A percentile compares a stretch with the other conserved stretches of the same genome.
These are phyloP conservation scores for Camelus dromedarius DNA, from an alignment of 2,113 vertebrate genomes.

Conservation along the genomic window DNA sequence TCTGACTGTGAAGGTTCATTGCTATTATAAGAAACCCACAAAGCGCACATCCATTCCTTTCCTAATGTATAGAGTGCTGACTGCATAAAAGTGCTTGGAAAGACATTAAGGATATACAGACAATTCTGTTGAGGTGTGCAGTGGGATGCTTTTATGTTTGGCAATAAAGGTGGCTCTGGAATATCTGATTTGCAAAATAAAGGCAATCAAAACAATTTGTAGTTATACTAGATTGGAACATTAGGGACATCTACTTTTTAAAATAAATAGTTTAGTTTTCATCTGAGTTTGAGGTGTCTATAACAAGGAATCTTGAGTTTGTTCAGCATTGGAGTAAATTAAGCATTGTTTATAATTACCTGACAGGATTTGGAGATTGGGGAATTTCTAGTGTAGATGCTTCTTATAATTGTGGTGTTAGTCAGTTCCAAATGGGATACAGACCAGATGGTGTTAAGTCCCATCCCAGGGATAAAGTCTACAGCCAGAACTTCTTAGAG, in stretches of 20 bases:
- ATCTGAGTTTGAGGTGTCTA: background rate
- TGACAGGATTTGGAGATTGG: constrained; percentile 15
- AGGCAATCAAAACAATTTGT: background rate
- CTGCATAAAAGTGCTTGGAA: constrained; percentile 62
- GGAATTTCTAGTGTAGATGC: constrained; percentile 15
- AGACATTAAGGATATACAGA: constrained; percentile 52
- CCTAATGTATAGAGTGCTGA: constrained; percentile 74
- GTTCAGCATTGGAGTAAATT: background rate
- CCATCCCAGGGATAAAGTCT: background rate
- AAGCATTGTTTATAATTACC: constrained; percentile 8
- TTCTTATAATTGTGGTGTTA: background rate
- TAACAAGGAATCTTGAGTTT: background rate
- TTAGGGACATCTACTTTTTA: background rate
- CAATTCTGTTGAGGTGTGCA: constrained; percentile 72
- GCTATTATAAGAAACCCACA: constrained; percentile 65
- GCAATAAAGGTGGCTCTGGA: constrained; percentile 45
- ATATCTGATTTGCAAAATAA: constrained; percentile 52
- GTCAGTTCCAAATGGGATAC: background rate
- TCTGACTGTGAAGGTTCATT: constrained; percentile 68
- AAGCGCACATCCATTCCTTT: constrained; percentile 48
- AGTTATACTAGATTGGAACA: background rate
- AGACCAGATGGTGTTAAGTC: constrained; percentile 36
- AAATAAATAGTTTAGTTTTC: constrained; percentile 30
- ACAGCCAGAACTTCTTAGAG: background rate
- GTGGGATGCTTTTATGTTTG: constrained; percentile 70